Evolutionary conservation across 2,888 invertebrate genomes (phyloP).

Genomic region (Drosophila mimica): DNA sequence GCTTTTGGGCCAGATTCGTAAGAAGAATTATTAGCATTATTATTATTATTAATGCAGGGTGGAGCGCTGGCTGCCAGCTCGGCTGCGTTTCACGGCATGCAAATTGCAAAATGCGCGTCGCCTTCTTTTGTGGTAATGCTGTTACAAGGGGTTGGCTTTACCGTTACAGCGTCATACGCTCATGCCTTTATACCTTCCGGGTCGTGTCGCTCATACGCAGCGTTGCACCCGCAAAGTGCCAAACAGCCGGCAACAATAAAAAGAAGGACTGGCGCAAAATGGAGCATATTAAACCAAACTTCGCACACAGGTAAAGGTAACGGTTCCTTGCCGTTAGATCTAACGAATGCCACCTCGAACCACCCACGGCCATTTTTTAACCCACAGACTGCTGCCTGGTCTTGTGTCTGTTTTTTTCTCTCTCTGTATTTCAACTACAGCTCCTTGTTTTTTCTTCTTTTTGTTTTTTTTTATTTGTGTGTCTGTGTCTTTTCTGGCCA

Average conservation of each 20-base stretch:
- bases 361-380: background rate
- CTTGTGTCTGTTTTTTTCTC: background rate
- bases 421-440: background rate
- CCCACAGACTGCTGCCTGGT: background rate
- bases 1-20: slow-evolving; percentile 57
- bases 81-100: slow-evolving; percentile 50
- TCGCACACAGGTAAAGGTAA: slow-evolving; percentile 51
- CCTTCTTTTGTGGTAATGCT: slow-evolving; percentile 38
- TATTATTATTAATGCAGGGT: slow-evolving; percentile 8
- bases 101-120: slow-evolving; percentile 68
- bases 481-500: slow-evolving; percentile 7
- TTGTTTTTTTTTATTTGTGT: background rate
- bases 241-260: slow-evolving; percentile 36
- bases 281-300: slow-evolving; percentile 36
- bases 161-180: slow-evolving; percentile 6
- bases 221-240: slow-evolving; percentile 58
- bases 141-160: slow-evolving; percentile 43
- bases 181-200: slow-evolving; percentile 7
- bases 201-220: slow-evolving; percentile 67
- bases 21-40: slow-evolving; percentile 66
- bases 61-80: background rate
- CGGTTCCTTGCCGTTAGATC: slow-evolving; percentile 42
- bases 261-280: slow-evolving; percentile 1
- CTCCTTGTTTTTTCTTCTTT: background rate
- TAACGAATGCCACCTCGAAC: slow-evolving; percentile 19